Evolutionary conservation across 2,888 invertebrate genomes (phyloP).

Genomic region (Heterodera filipjevi): DNA sequence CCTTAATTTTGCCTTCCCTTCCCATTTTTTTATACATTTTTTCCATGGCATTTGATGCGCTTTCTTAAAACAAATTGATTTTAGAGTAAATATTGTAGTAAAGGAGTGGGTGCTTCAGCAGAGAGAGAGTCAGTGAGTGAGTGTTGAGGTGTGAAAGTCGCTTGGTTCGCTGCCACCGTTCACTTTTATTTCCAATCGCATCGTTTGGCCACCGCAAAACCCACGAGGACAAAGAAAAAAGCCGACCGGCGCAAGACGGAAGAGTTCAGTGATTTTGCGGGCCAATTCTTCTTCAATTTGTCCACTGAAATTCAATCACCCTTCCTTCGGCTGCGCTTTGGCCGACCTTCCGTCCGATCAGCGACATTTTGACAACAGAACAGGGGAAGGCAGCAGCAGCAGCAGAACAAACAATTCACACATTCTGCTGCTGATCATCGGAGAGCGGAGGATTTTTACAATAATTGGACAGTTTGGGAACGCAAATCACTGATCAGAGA

Average conservation of each 20-base stretch:
- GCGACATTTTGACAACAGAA: slow-evolving; percentile 6
- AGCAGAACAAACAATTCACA: not conserved
- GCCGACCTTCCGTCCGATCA: not conserved
- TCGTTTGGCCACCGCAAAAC: not conserved
- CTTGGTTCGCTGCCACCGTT: not conserved
- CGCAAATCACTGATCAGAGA: not conserved
- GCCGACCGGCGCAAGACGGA: not conserved
- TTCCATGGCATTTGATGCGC: too few relatives aligned
- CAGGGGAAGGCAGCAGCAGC: not conserved
- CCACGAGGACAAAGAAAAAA: not conserved
- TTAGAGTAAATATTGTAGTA: too few relatives aligned
- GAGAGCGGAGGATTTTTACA: not conserved
- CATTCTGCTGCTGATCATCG: not conserved
- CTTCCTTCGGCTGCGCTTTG: not conserved
- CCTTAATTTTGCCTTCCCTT: too few relatives aligned
- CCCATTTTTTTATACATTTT: too few relatives aligned
- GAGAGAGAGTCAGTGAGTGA: too few relatives aligned
- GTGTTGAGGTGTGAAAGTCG: too few relatives aligned
- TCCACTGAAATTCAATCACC: not conserved
- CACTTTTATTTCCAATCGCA: not conserved
- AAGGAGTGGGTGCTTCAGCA: too few relatives aligned
- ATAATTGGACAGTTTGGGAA: not conserved
- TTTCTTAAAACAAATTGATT: too few relatives aligned
- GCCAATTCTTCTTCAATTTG: not conserved
- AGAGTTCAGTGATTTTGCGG: not conserved